These are phyloP conservation scores for Actias luna DNA, from an alignment of 2,888 invertebrate genomes.

Conservation along the genomic window DNA sequence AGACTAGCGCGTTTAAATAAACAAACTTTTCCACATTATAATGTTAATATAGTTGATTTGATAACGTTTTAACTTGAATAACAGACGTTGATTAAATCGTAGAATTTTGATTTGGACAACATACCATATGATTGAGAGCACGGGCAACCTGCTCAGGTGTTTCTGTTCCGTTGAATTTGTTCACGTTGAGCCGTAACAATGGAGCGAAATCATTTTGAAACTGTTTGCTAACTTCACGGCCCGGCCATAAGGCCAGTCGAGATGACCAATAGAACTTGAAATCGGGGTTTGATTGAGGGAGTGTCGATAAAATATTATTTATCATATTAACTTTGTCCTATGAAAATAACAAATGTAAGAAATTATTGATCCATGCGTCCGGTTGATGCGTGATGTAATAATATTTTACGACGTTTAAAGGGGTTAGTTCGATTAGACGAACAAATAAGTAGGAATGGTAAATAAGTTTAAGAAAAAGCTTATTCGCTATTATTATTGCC, in stretches of 20 bases:
- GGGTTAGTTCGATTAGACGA: neutral
- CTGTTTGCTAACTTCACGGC: constrained; percentile 31
- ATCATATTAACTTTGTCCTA: constrained; percentile 38
- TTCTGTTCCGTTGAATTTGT: constrained; percentile 49
- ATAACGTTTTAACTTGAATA: neutral
- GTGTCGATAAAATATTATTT: constrained; percentile 42
- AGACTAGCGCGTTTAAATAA: no score
- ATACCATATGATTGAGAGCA: constrained; percentile 61
- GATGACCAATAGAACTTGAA: constrained; percentile 59
- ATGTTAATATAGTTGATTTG: no score
- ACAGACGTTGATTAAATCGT: neutral
- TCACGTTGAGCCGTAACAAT: constrained; percentile 43
- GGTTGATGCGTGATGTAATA: neutral
- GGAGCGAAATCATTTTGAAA: constrained; percentile 41
- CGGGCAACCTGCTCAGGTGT: constrained; percentile 42
- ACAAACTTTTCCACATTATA: no score
- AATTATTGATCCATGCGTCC: neutral
- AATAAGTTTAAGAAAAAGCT: no score
- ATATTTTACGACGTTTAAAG: neutral
- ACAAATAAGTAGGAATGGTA: neutral
- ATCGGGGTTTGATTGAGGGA: constrained; percentile 49
- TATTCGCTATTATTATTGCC: no score
- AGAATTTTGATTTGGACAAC: neutral
- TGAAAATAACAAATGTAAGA: neutral
- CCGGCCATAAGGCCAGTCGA: constrained; percentile 51